Percentiles rank a stretch among this genome's conserved stretches.
These are phyloP conservation scores for Atherinosoma microstoma DNA, from an alignment of 2,797 vertebrate genomes.

Conservation along the genomic window DNA sequence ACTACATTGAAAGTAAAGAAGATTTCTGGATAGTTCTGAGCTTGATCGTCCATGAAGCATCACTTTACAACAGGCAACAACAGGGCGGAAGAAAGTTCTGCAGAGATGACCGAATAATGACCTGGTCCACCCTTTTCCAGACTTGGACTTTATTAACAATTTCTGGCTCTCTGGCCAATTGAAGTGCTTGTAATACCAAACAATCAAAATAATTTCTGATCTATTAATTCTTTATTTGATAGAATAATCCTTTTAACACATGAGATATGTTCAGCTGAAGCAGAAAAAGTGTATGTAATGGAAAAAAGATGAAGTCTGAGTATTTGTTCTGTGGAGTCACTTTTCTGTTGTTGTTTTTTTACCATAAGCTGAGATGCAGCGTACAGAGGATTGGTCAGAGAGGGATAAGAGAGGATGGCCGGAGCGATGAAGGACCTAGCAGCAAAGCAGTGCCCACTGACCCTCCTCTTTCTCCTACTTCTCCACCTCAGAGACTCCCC, in stretches of 20 bases:
- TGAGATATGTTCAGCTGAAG: no score
- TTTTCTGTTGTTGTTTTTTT: no score
- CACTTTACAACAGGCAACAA: not conserved
- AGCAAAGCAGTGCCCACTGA: no score
- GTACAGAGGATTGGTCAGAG: not conserved
- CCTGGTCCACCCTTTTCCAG: no score
- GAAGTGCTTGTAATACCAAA: no score
- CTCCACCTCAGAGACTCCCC: constrained; percentile 39
- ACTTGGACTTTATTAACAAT: not conserved
- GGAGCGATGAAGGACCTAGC: not conserved
- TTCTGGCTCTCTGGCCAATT: not conserved
- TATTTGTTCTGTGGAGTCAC: not conserved
- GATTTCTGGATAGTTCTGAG: not conserved
- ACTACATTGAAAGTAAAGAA: not conserved
- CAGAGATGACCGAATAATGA: not conserved
- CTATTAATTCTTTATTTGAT: no score
- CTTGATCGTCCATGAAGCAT: not conserved
- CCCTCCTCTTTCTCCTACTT: constrained; percentile 24
- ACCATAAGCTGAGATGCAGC: no score
- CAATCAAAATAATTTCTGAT: no score
- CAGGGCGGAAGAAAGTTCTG: not conserved
- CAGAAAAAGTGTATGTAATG: not conserved
- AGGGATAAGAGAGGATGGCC: not conserved
- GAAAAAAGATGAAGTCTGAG: not conserved
- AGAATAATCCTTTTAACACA: no score